Conservation (phyloP, 1,140 invertebrate genomes). For the Hylyphantes graminicola region DNA sequence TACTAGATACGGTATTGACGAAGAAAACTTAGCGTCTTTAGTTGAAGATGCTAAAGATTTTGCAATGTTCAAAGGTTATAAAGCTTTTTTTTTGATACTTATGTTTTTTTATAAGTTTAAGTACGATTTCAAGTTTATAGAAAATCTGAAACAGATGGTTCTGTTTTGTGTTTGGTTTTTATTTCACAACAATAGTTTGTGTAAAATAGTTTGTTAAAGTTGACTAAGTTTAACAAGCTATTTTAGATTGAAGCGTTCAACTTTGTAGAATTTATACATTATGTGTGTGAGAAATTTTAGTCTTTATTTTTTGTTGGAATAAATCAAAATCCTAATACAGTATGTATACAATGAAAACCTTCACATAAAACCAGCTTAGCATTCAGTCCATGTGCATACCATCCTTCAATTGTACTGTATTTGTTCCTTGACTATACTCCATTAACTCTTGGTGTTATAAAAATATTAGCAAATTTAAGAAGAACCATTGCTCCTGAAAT, state of each 20-base stretch:
- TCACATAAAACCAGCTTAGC: too few relatives aligned
- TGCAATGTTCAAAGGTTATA: conserved; percentile 26
- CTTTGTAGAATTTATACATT: too few relatives aligned
- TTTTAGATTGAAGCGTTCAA: too few relatives aligned
- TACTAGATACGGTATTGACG: conserved; percentile 15
- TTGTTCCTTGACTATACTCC: background rate
- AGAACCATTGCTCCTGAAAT: background rate
- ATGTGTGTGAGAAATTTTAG: too few relatives aligned
- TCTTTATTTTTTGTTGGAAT: too few relatives aligned
- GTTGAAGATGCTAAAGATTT: conserved; percentile 43
- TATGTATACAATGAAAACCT: too few relatives aligned
- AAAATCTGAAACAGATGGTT: background rate
- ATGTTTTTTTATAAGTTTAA: background rate
- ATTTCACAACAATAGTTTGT: too few relatives aligned
- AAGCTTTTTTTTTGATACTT: background rate
- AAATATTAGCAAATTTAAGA: background rate
- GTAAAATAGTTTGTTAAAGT: background rate
- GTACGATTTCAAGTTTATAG: background rate
- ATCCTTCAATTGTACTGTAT: background rate
- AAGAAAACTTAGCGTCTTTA: conserved; percentile 20
- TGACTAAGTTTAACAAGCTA: background rate
- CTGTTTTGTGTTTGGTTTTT: too few relatives aligned
- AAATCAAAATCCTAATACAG: too few relatives aligned
- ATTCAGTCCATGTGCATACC: background rate
- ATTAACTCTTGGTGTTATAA: background rate